Percentiles rank a stretch among this genome's conserved stretches.
phyloP scores from a whole-genome alignment of 2,888 invertebrate genomes.

The Herminia tarsipennalis region DNA sequence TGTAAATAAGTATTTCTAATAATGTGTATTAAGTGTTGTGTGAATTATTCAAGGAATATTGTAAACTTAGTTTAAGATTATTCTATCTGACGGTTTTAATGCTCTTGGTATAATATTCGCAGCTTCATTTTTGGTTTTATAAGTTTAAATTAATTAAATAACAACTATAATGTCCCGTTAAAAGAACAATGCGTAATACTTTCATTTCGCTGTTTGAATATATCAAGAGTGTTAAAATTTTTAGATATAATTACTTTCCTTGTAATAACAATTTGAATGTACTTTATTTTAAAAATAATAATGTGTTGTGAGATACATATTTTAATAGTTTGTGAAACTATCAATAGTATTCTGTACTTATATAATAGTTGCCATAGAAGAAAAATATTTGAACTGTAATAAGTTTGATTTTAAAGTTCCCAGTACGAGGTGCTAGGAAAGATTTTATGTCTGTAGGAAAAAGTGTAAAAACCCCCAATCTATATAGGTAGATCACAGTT shows the following conservation, averaged over 20 bases:
- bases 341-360: constrained; percentile 38
- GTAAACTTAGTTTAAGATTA: constrained; percentile 22
- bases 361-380: constrained; percentile 45
- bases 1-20: constrained; percentile 35
- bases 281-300: constrained; percentile 35
- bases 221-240: constrained; percentile 13
- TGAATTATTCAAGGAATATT: constrained; percentile 27
- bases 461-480: constrained; percentile 52
- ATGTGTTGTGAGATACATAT: constrained; percentile 47
- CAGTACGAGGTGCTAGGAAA: constrained; percentile 60
- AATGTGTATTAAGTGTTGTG: constrained; percentile 32
- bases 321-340: constrained; percentile 47
- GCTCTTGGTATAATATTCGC: too few species aligned
- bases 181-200: too few species aligned
- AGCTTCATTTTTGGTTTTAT: too few species aligned
- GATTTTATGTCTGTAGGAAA: constrained; percentile 42
- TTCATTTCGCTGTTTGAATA: too few species aligned
- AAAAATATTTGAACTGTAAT: constrained; percentile 22
- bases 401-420: constrained; percentile 23
- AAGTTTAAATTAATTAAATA: too few species aligned
- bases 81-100: constrained; percentile 27
- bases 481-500: constrained; percentile 43
- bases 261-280: constrained; percentile 31
- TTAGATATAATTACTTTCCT: constrained; percentile 25
- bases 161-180: too few species aligned